Evolutionary conservation across 2,113 vertebrate genomes (phyloP).

Genomic region (Ceyx melanurus): DNA sequence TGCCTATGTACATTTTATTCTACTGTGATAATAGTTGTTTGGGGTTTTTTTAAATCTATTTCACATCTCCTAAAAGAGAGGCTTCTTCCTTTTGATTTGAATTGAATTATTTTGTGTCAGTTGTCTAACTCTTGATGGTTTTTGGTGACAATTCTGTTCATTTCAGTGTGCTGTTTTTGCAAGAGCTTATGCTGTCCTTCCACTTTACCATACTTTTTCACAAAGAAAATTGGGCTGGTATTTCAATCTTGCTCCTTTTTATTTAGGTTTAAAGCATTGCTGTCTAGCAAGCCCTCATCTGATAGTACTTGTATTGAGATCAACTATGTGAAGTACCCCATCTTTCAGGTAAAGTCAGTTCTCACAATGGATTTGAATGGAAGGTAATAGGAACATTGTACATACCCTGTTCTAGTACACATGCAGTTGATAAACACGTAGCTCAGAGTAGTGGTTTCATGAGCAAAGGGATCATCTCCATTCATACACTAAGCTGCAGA

Average conservation of each 20-base stretch:
- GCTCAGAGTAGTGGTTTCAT: neutral
- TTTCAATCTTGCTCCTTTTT: conserved; percentile 37
- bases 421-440: neutral
- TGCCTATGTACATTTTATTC: neutral
- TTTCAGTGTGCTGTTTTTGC: neutral
- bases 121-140: neutral
- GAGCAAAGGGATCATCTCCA: neutral
- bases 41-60: too few relatives aligned
- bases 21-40: neutral
- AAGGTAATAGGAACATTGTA: neutral
- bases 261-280: conserved; percentile 90
- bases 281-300: conserved; percentile 90
- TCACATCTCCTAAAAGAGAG: neutral
- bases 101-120: neutral
- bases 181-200: neutral
- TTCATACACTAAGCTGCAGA: neutral
- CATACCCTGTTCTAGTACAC: neutral
- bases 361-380: neutral
- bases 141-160: neutral
- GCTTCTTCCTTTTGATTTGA: neutral
- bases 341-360: conserved; percentile 88
- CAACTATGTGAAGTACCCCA: conserved; percentile 96
- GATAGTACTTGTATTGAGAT: conserved; percentile 98
- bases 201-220: neutral
- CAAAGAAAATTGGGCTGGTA: neutral